Base-by-base conservation (phyloP, 2,888 invertebrate genomes). In the Ichneumon xanthorius region DNA sequence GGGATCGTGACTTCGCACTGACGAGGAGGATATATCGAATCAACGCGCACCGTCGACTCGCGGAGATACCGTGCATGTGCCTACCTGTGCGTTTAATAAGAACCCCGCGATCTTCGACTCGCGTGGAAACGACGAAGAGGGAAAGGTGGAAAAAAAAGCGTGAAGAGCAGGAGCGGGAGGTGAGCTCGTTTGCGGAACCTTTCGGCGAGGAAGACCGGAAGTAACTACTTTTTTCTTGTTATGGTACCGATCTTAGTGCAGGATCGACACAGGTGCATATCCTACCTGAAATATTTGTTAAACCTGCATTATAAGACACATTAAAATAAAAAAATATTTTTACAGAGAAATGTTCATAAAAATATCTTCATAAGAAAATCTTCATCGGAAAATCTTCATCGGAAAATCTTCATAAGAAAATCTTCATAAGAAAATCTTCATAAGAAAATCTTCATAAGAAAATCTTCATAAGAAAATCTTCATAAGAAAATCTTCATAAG, bases 1-100 rank as follows among this genome's bases (percentile, higher is more conserved):
- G 79, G 33, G 87, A 81, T 87, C 82, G 82, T 53, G 68, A 84
- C 77, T 68, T 79, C 63, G 75, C 80, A 88, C 88, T 87, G 87
- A 80, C 88, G 40, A 37, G 26, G 26, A 76, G 55, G 87, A 85
- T 84, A 83, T 79, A 84, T 85, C 76, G 83, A 84, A 86, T 83
- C 85, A 61, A 77, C 75, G 63, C 70, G 68, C 67, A 77, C 79
- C 48, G 75, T 37, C 65, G 81, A 80, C 86, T 81, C 63, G 75
- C 65, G 48, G 19, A 61, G 73, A 79, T 82, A 73, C 73, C 73
- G 84, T 30, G 84, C 70, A 68, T 80, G 73, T 80, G 73, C 16
- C 68, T 76, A 63, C 58, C 72, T 61, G 81, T 86, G 84, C 79
- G 83, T 86, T 50, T 80, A 63, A 53, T 73, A 78, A 67, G 65